Conservation (phyloP, 1,140 invertebrate genomes). For the Hylaeus anthracinus region DNA sequence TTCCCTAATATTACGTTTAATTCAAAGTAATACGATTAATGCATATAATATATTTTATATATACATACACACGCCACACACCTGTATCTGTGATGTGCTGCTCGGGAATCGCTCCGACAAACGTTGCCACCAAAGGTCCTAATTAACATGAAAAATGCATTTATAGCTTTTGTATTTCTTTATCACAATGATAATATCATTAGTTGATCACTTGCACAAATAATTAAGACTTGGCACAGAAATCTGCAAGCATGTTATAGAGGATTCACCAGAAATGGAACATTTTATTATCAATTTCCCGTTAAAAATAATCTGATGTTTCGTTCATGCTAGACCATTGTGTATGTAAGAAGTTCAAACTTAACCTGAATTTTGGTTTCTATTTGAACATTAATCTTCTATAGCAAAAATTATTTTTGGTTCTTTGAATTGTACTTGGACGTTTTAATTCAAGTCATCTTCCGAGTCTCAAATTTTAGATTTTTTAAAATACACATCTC, state of each 20-base stretch:
- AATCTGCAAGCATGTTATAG: neutral
- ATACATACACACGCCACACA: constrained; percentile 54
- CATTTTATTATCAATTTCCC: too few relatives aligned
- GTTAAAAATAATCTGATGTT: too few relatives aligned
- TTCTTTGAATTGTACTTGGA: too few relatives aligned
- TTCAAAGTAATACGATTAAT: neutral
- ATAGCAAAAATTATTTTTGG: neutral
- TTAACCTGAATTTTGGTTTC: neutral
- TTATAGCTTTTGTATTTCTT: neutral
- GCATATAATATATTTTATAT: neutral
- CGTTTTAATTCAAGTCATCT: too few relatives aligned
- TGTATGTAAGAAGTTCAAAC: neutral
- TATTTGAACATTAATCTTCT: neutral
- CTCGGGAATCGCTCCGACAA: constrained; percentile 74
- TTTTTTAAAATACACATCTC: too few relatives aligned
- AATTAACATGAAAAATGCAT: neutral
- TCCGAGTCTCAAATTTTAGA: too few relatives aligned
- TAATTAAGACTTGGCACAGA: neutral
- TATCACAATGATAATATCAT: neutral
- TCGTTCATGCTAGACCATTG: too few relatives aligned
- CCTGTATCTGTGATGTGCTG: constrained; percentile 73
- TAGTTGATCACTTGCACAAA: neutral
- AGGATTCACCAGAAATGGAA: too few relatives aligned
- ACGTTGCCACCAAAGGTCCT: constrained; percentile 73
- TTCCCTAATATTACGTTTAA: neutral